phyloP scores from a whole-genome alignment of 2,113 vertebrate genomes.

The Thamnaconus septentrionalis region DNA sequence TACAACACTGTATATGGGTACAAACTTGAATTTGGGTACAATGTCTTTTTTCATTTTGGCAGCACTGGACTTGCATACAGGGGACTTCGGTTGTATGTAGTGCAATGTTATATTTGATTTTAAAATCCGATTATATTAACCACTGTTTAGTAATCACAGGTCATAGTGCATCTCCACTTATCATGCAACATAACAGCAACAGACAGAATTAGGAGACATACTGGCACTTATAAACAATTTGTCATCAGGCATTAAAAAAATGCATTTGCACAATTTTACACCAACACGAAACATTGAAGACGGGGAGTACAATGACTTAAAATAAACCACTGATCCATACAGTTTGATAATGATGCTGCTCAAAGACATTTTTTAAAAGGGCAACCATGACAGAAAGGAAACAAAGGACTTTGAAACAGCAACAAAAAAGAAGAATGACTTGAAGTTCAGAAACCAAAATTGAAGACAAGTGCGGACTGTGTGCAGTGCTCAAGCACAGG shows the following conservation, averaged over 20 bases:
- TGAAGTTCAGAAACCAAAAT: neutral
- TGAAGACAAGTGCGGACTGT: neutral
- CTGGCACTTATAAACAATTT: neutral
- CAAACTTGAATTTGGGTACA: neutral
- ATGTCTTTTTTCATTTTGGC: conserved; percentile 9
- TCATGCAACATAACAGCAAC: conserved; percentile 47
- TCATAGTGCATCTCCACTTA: conserved; percentile 14
- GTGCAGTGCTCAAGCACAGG: conserved; percentile 11
- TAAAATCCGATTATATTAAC: neutral
- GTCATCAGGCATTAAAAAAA: conserved; percentile 23
- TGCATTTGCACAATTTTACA: conserved; percentile 16
- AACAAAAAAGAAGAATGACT: neutral
- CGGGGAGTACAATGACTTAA: no score
- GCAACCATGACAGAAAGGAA: neutral
- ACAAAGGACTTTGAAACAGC: neutral
- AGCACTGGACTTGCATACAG: conserved; percentile 12
- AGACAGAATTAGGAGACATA: conserved; percentile 18
- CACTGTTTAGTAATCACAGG: neutral
- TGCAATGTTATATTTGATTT: conserved; percentile 1
- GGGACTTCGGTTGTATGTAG: neutral
- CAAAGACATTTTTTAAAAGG: conserved; percentile 1
- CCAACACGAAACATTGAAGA: neutral
- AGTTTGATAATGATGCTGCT: conserved; percentile 7
- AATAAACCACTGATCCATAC: no score
- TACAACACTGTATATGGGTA: no score